Conservation (phyloP, 2,113 vertebrate species). For the Brachypteracias leptosomus region DNA sequence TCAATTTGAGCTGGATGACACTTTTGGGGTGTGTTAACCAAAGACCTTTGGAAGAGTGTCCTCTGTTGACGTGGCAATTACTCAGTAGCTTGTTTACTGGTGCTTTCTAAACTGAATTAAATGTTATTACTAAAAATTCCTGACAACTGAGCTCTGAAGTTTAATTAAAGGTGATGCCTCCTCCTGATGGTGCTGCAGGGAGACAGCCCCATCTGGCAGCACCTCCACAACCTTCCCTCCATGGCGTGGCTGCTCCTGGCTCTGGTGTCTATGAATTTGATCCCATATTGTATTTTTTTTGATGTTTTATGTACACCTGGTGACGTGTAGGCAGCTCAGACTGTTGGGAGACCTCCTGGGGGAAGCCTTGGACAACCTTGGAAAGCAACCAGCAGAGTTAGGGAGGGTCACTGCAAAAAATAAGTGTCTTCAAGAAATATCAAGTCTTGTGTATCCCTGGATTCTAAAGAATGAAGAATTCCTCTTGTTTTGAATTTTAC, state of each 20-base stretch:
- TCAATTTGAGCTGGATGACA: fast-evolving
- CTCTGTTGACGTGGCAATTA: not conserved
- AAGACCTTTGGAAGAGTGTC: too few relatives aligned
- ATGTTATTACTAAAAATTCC: not conserved
- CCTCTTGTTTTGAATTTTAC: not conserved
- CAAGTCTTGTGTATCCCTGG: not conserved
- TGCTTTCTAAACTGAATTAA: not conserved
- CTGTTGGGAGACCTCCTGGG: not conserved
- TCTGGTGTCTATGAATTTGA: not conserved
- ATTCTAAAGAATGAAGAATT: fast-evolving
- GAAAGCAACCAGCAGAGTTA: not conserved
- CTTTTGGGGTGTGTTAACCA: not conserved
- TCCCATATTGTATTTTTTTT: not conserved
- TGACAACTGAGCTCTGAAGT: fast-evolving
- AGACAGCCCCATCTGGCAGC: fast-evolving
- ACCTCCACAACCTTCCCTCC: not conserved
- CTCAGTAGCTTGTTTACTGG: fast-evolving
- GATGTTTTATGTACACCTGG: not conserved
- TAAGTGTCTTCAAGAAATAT: not conserved
- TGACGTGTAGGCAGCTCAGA: not conserved
- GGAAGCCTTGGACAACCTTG: fast-evolving
- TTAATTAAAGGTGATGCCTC: fast-evolving
- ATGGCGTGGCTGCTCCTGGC: not conserved
- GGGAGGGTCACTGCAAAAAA: not conserved
- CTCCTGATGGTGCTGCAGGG: fast-evolving